These are phyloP conservation scores for Emydoidea blandingii DNA, from an alignment of 2,797 vertebrate genomes.

Conservation along the genomic window DNA sequence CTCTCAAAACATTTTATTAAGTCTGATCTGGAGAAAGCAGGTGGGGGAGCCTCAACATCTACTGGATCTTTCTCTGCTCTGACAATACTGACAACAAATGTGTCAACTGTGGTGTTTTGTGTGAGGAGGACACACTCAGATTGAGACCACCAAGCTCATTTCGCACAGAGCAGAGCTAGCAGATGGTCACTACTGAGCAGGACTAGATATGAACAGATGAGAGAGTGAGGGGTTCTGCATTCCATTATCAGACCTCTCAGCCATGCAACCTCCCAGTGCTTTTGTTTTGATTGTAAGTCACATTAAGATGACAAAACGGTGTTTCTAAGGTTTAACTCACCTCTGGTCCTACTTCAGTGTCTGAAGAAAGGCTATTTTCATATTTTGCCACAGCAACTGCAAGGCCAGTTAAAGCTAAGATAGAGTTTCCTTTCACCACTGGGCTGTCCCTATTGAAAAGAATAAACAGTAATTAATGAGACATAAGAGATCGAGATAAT, in stretches of 20 bases:
- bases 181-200: not conserved
- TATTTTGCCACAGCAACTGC: slow-evolving; percentile 90
- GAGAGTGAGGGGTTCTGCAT: not conserved
- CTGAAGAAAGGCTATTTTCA: slow-evolving; percentile 88
- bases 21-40: not conserved
- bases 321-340: slow-evolving; percentile 77
- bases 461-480: not conserved
- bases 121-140: not conserved
- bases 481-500: not conserved
- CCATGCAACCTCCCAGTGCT: not conserved
- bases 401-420: slow-evolving; percentile 92
- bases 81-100: not conserved
- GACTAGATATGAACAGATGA: not conserved
- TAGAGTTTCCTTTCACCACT: slow-evolving; percentile 94
- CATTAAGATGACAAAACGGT: not conserved
- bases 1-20: not conserved
- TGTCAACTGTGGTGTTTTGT: not conserved
- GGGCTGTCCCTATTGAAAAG: slow-evolving; percentile 89
- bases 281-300: not conserved
- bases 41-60: not conserved
- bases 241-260: not conserved
- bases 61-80: not conserved
- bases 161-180: not conserved
- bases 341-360: slow-evolving; percentile 81
- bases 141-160: not conserved